Conservation (phyloP, 23 tunicate species). For the Trididemnum miniatum region DNA sequence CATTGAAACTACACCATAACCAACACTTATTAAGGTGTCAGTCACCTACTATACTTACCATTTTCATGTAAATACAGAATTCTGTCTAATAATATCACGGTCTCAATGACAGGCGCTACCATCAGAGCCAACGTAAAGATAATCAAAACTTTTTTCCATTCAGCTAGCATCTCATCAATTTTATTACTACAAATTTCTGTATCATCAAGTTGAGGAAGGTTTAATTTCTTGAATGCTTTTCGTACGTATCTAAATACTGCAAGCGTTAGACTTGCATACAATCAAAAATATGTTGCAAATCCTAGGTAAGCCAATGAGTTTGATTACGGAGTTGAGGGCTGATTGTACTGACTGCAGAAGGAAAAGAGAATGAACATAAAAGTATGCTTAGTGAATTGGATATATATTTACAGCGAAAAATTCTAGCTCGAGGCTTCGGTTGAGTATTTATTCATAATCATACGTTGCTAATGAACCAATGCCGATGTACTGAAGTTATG, state of each 20-base stretch:
- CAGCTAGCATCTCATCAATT: conserved; percentile 32
- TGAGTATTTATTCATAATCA: too few species aligned
- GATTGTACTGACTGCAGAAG: too few species aligned
- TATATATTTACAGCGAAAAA: too few species aligned
- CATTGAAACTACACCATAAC: neutral
- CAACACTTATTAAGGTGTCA: neutral
- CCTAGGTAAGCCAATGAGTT: too few species aligned
- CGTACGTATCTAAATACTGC: conserved; percentile 48
- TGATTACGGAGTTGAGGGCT: too few species aligned
- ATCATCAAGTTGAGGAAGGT: neutral
- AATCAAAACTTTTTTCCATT: conserved; percentile 56
- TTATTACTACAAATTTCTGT: neutral
- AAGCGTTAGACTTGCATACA: too few species aligned
- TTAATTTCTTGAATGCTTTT: conserved; percentile 50
- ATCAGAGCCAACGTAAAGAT: conserved; percentile 48
- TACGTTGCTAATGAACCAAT: too few species aligned
- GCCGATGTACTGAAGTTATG: too few species aligned
- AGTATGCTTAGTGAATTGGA: too few species aligned
- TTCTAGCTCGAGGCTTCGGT: too few species aligned
- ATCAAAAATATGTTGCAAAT: too few species aligned
- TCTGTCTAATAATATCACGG: conserved; percentile 70
- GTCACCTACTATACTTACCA: conserved; percentile 29
- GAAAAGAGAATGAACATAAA: too few species aligned
- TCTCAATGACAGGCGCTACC: conserved; percentile 74
- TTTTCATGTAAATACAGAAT: conserved; percentile 62